These are phyloP conservation scores for Diaphora mendica DNA, from an alignment of 2,888 invertebrate species.

Conservation along the genomic window DNA sequence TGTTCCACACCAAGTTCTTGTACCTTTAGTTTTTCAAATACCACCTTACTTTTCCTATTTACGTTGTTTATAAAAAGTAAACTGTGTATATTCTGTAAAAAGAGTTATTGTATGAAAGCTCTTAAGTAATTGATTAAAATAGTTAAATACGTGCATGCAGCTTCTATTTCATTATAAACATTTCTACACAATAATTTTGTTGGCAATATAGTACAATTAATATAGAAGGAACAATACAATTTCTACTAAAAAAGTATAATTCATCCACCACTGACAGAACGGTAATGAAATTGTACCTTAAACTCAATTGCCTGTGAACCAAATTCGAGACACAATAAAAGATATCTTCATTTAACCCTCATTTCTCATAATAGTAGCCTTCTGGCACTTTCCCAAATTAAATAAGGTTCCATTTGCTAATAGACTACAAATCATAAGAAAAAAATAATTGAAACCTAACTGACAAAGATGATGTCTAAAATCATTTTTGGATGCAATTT, in stretches of 20 bases:
- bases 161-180: too few relatives aligned
- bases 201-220: not conserved
- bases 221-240: not conserved
- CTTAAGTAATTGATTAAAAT: too few relatives aligned
- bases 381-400: constrained; percentile 26
- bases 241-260: not conserved
- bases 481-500: not conserved
- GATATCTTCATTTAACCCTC: constrained; percentile 21
- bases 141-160: too few relatives aligned
- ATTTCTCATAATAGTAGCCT: constrained; percentile 18
- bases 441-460: not conserved
- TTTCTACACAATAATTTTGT: not conserved
- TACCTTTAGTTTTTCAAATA: too few relatives aligned
- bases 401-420: constrained; percentile 21
- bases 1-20: too few relatives aligned
- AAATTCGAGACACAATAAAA: constrained; percentile 27
- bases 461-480: not conserved
- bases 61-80: too few relatives aligned
- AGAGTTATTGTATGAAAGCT: too few relatives aligned
- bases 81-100: too few relatives aligned
- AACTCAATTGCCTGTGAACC: constrained; percentile 18
- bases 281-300: constrained; percentile 18
- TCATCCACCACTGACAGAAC: constrained; percentile 4
- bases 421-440: not conserved
- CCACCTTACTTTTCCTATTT: too few relatives aligned